Base-by-base conservation (phyloP, 2,797 vertebrate genomes). In the Micropoecilia bifurca region DNA sequence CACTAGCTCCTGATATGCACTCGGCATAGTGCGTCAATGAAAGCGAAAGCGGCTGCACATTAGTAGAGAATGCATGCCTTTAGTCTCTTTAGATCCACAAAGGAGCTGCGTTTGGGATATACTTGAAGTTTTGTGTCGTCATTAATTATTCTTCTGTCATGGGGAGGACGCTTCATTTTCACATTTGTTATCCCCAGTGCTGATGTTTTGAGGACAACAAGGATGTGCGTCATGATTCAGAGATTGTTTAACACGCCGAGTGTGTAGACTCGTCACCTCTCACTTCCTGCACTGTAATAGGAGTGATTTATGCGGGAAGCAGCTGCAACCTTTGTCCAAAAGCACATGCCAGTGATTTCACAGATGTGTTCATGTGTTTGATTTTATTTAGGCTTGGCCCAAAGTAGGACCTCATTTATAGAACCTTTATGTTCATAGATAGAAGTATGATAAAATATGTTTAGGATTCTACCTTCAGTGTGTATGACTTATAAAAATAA, bases 61-160 rank as follows among this genome's bases (percentile, higher is more conserved):
- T 81, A 76, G 86, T 91, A 79, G 86, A 89, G 85, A 86, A 87
- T 93, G 95, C 95, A 95, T 95, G 95, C 84, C 30, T 89, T 90
- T 88, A 90, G 88, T 88, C 81, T 88, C 76, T 89, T 81, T 83
- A 77, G 78, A 78, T 74, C 74, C 80, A 84, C 74, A 71, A 86
- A 89, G 82, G 88, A 90, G 90, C 91, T 88, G 91, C 84, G 73
- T 94, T 92, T 86, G 85, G 91, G 92, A 89, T 84, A 93, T 95
- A 95, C 95, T 96, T 96, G 95, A 96, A 95, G 93, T 93, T 90
- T 89, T 93, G 80, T 86, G 79, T 93, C 83, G 84, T 90, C 91
- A 85, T 94, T 84, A 85, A 78, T 91, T 88, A 89, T 85, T 80
- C 84, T 85, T 53, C 82, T 75, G 84, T 87, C 88, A 73, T 57